Evolutionary conservation across 2,797 vertebrate genomes (phyloP).

Genomic region (Lacerta bilineata): DNA sequence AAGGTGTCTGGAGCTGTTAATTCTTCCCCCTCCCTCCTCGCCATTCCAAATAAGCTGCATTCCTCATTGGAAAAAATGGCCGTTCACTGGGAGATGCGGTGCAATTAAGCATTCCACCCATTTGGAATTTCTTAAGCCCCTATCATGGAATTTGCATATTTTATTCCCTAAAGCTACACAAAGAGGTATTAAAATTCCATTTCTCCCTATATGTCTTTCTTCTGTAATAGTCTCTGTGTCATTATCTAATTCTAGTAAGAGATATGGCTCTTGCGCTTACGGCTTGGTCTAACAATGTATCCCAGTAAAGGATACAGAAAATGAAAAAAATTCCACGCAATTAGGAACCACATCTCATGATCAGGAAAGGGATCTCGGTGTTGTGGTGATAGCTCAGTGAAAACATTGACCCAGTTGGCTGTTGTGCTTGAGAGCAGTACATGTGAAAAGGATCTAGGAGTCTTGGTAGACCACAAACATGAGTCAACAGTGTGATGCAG

Average conservation of each 20-base stretch:
- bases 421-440: background rate
- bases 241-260: conserved; percentile 40
- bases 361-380: background rate
- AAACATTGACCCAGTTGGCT: background rate
- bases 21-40: conserved; percentile 19
- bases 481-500: too few relatives aligned
- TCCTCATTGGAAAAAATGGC: conserved; percentile 36
- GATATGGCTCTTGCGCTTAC: background rate
- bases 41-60: conserved; percentile 40
- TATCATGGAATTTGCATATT: conserved; percentile 36
- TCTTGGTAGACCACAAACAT: too few relatives aligned
- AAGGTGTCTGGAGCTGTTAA: conserved; percentile 56
- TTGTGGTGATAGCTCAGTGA: background rate
- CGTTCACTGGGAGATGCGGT: conserved; percentile 5
- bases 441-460: too few relatives aligned
- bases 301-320: background rate
- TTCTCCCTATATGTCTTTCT: conserved; percentile 33
- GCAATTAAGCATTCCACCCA: conserved; percentile 54
- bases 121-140: conserved; percentile 56
- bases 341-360: background rate
- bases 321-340: background rate
- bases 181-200: conserved; percentile 50
- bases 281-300: background rate
- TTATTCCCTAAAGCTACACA: conserved; percentile 45
- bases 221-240: conserved; percentile 40